phyloP scores from a whole-genome alignment of 92 coral and sea anemone species.

The Galaxea fascicularis region DNA sequence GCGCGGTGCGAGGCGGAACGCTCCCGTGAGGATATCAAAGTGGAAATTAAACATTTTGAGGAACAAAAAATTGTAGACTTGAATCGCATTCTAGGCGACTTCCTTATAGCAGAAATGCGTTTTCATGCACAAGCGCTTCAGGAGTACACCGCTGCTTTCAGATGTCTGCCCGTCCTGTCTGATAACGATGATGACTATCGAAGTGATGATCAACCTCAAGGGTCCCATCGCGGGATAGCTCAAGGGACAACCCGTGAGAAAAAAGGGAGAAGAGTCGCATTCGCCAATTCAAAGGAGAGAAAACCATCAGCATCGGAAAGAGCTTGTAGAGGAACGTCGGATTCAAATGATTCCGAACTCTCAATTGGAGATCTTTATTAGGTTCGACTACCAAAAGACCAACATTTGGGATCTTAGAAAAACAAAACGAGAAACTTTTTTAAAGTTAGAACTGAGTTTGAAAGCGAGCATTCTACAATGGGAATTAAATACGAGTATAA shows the following conservation, averaged over 20 bases:
- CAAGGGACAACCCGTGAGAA: not conserved
- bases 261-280: conserved; percentile 15
- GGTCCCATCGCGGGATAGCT: not conserved
- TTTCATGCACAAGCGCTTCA: conserved; percentile 83
- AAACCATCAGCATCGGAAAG: not conserved
- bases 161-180: conserved; percentile 36
- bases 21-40: conserved; percentile 53
- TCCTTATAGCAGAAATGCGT: conserved; percentile 81
- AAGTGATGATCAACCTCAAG: not conserved
- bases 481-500: no score
- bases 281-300: conserved; percentile 8
- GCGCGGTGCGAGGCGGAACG: conserved; percentile 58
- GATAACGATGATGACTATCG: not conserved
- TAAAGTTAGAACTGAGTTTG: no score
- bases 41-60: conserved; percentile 76
- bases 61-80: conserved; percentile 62
- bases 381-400: not conserved
- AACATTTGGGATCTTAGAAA: no score
- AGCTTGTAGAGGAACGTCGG: not conserved
- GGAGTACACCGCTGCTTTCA: conserved; percentile 78
- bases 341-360: conserved; percentile 19
- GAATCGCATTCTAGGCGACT: conserved; percentile 63
- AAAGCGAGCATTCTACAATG: no score
- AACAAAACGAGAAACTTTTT: no score
- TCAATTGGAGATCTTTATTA: conserved; percentile 27